Percentiles rank a stretch among this genome's conserved stretches.
Evolutionary conservation across 2,113 vertebrate species (phyloP).

Genomic region (Grus americana): DNA sequence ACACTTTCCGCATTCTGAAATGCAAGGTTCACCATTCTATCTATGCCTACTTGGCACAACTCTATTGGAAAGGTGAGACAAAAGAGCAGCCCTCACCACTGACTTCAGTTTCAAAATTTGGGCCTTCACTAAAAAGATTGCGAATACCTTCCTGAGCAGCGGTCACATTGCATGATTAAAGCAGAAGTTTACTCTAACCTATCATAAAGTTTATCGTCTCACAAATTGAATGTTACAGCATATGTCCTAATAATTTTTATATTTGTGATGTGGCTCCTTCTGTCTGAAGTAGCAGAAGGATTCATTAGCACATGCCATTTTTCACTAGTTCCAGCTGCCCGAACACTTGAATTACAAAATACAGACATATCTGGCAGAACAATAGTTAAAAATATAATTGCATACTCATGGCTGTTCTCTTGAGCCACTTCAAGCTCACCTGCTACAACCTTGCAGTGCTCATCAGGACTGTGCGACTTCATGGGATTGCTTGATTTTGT

Average conservation of each 20-base stretch:
- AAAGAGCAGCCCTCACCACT: not conserved
- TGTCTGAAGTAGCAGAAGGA: not conserved
- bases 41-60: not conserved
- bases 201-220: not conserved
- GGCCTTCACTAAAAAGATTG: not conserved
- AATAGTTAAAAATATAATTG: not conserved
- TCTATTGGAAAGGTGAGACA: not conserved
- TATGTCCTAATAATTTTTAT: not conserved
- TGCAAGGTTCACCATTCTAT: not conserved
- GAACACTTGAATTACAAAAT: not conserved
- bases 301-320: not conserved
- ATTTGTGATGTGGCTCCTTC: not conserved
- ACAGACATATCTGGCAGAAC: not conserved
- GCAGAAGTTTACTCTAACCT: not conserved
- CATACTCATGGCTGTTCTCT: not conserved
- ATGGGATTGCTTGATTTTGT: not conserved
- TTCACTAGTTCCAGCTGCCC: not conserved
- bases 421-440: conserved; percentile 76
- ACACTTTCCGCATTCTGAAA: not conserved
- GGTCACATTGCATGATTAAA: not conserved
- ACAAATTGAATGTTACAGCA: not conserved
- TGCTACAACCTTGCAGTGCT: conserved; percentile 79
- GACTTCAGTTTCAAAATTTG: not conserved
- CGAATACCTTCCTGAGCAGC: not conserved
- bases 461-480: not conserved